These are phyloP conservation scores for Pedetes capensis DNA, from an alignment of 2,113 vertebrate species.

Conservation along the genomic window DNA sequence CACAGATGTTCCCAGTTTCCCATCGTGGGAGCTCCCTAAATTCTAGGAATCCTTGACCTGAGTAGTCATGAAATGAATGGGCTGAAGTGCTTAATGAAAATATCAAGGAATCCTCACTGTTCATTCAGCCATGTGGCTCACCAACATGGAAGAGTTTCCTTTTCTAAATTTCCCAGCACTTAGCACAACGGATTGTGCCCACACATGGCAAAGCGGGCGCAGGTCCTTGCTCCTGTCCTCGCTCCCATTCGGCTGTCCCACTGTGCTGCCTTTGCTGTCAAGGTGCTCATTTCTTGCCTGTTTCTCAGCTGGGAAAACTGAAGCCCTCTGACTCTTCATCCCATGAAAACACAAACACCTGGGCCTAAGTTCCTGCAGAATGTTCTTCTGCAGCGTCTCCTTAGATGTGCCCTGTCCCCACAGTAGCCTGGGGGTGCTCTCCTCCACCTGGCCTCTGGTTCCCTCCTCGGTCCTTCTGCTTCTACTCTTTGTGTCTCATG, in stretches of 20 bases:
- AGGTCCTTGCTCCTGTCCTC: not conserved
- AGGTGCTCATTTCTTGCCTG: not conserved
- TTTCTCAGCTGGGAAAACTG: not conserved
- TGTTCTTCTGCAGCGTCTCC: not conserved
- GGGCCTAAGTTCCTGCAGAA: not conserved
- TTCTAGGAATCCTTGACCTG: not conserved
- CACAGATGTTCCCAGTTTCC: not conserved
- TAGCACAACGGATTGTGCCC: not conserved
- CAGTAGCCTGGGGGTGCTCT: too few relatives aligned
- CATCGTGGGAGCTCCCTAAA: not conserved
- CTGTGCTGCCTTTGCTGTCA: not conserved
- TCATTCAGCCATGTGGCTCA: not conserved
- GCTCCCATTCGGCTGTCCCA: not conserved
- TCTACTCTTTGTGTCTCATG: not conserved
- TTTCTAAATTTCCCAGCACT: not conserved
- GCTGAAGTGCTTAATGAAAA: not conserved
- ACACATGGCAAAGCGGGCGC: not conserved
- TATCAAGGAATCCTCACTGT: not conserved
- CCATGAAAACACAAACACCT: not conserved
- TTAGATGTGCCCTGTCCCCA: not conserved
- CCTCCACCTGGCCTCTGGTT: not conserved
- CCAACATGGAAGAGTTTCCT: not conserved
- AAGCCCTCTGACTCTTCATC: not conserved
- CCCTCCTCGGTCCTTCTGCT: not conserved
- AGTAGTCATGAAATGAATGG: not conserved